Conservation (phyloP, 2,797 vertebrate genomes). For the Notolabrus celidotus region DNA sequence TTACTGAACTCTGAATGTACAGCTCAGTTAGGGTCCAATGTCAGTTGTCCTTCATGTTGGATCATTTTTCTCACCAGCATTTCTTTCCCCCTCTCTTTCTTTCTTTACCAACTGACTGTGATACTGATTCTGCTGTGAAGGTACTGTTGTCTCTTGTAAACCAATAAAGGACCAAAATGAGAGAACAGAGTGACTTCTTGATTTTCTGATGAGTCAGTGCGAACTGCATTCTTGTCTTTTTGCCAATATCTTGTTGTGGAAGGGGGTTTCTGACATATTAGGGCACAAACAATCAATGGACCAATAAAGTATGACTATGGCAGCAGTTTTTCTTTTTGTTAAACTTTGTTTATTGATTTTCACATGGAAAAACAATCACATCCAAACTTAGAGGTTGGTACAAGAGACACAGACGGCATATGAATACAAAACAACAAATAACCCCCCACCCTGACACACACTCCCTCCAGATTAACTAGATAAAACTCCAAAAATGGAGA, state of each 20-base stretch:
- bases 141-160: conserved; percentile 53
- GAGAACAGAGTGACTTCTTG: conserved; percentile 10
- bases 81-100: conserved; percentile 14
- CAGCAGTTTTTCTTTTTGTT: too few species aligned
- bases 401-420: too few species aligned
- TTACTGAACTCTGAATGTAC: conserved; percentile 1
- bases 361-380: too few species aligned
- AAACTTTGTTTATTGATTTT: too few species aligned
- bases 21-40: not conserved
- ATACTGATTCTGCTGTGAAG: conserved; percentile 53
- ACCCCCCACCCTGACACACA: too few species aligned
- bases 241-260: not conserved
- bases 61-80: conserved; percentile 58
- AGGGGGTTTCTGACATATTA: too few species aligned
- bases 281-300: too few species aligned
- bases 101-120: conserved; percentile 69
- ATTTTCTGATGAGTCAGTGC: conserved; percentile 22
- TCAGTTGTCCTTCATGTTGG: not conserved
- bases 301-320: too few species aligned
- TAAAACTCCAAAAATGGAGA: too few species aligned
- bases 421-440: too few species aligned
- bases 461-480: too few species aligned
- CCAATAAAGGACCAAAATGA: conserved; percentile 72
- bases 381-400: too few species aligned
- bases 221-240: not conserved